Percentiles rank a stretch among this genome's conserved stretches.
Evolutionary conservation across 2,113 vertebrate species (phyloP).

Genomic region (Pluvialis apricaria): DNA sequence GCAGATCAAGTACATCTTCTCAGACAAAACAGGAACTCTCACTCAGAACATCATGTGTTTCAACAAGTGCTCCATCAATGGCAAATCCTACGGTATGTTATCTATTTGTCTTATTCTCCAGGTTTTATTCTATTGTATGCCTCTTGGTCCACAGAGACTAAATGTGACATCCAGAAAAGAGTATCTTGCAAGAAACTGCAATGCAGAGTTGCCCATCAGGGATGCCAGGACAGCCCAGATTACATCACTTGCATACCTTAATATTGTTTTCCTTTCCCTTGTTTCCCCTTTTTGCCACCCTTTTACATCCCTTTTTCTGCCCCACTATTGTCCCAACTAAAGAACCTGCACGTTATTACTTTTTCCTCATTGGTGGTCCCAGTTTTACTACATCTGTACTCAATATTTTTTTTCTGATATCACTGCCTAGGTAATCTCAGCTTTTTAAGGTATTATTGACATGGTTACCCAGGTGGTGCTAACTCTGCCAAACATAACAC

Average conservation of each 20-base stretch:
- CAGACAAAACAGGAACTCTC: slow-evolving; percentile 96
- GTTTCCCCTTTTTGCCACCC: neutral
- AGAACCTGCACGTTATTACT: neutral
- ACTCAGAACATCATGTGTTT: slow-evolving; percentile 98
- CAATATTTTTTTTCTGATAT: neutral
- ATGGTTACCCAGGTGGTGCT: neutral
- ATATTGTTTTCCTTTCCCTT: neutral
- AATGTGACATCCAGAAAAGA: neutral
- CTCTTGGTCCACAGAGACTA: neutral
- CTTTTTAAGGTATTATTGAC: neutral
- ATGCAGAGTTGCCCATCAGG: neutral
- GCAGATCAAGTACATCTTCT: slow-evolving; percentile 96
- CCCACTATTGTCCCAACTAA: neutral
- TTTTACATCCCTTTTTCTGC: neutral
- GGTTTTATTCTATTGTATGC: neutral
- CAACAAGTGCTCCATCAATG: slow-evolving; percentile 91
- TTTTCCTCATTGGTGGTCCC: neutral
- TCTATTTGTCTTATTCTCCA: neutral
- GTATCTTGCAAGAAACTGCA: neutral
- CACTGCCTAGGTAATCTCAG: neutral
- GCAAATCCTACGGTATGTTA: slow-evolving; percentile 83
- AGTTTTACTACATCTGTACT: neutral
- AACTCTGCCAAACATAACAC: neutral
- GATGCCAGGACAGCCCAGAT: neutral
- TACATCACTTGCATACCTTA: neutral